These are phyloP conservation scores for Anastrepha ludens DNA, from an alignment of 1,140 invertebrate genomes.

Conservation along the genomic window DNA sequence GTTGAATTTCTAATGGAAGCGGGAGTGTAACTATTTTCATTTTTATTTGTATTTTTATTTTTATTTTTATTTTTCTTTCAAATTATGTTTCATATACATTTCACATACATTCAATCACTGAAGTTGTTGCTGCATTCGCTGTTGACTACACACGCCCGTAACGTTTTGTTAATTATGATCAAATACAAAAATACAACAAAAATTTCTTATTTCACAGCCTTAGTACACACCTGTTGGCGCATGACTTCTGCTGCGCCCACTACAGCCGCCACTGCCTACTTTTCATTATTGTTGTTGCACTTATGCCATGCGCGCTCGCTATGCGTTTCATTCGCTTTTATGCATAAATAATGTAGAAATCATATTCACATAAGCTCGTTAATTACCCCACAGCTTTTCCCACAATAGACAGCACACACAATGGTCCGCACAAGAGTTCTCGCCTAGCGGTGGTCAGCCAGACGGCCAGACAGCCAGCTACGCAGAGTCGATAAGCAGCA, in stretches of 20 bases:
- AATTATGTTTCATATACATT: not conserved
- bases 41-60: too few relatives aligned
- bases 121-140: not conserved
- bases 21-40: too few relatives aligned
- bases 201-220: not conserved
- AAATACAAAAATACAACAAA: not conserved
- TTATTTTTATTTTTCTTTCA: not conserved
- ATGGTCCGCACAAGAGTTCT: not conserved
- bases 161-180: slow-evolving; percentile 27
- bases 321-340: not conserved
- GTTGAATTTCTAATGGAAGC: not conserved
- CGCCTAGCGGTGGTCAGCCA: not conserved
- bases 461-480: not conserved
- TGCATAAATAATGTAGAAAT: too few relatives aligned
- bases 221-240: not conserved
- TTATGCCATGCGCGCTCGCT: not conserved
- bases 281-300: not conserved
- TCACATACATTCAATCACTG: not conserved
- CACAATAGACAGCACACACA: not conserved
- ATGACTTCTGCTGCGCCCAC: not conserved
- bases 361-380: too few relatives aligned
- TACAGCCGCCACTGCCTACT: not conserved
- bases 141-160: not conserved
- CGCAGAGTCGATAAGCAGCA: not conserved
- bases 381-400: not conserved